Base-by-base conservation (phyloP, 1,140 invertebrate species). In the Neotoxoptera formosana region DNA sequence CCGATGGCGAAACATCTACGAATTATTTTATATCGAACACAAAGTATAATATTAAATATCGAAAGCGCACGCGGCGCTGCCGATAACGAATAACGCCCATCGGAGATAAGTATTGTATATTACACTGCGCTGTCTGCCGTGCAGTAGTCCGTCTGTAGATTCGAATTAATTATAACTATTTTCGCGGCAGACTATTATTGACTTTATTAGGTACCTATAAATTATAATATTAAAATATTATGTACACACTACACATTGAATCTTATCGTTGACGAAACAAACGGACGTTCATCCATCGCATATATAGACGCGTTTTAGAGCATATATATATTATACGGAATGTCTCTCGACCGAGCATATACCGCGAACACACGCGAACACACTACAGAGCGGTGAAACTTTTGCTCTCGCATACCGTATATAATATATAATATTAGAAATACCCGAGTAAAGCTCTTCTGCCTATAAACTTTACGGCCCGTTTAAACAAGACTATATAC, bases 81-180 rank as follows among this genome's bases (percentile, higher is more conserved):
- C 14, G 60, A 76, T 76, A 76, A 76, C 60, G 30, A 34, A n/a
- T 76, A 76, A 76, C 60, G 60, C 60, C 60, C 60, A 76, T 76
- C 17, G n/a, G 0, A 76, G 60, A 76, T 76, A 76, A 41, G 41
- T 41, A n/a, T n/a, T n/a, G n/a, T n/a, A 41, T 41, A 41, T 41
- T 41, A 41, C 41, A 76, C 60, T n/a, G 60, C 14, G 60, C 14
- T n/a, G 60, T 76, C 11, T n/a, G 60, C 60, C 14, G 60, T n/a
- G n/a, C n/a, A n/a, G n/a, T n/a, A n/a, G n/a, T 41, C 41, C 41
- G 41, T 76, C 60, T 76, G 6, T n/a, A 76, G 60, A 76, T 76
- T 76, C n/a, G n/a, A 76, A 76, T 76, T 76, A 60, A 60, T 67
- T 67, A 34, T 76, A 76, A 76, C 30, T 76, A 76, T 76, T 76